These are phyloP conservation scores for Drosophila sproati DNA, from an alignment of 1,140 invertebrate genomes.

Conservation along the genomic window DNA sequence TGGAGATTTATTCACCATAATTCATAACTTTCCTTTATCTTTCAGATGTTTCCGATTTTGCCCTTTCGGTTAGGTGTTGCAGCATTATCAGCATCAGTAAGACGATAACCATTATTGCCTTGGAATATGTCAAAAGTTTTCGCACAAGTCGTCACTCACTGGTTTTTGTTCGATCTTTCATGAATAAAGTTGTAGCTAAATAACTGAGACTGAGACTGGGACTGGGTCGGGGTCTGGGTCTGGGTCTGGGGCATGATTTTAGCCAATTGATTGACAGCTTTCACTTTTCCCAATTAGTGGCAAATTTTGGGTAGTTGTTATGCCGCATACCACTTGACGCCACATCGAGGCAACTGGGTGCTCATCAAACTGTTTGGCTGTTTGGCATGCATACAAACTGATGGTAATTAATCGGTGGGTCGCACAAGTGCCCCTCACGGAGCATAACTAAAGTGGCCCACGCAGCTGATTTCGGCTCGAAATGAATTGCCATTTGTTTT, in stretches of 20 bases:
- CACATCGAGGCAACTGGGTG: slow-evolving; percentile 24
- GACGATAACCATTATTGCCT: no score
- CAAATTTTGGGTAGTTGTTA: slow-evolving; percentile 53
- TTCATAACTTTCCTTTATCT: not conserved
- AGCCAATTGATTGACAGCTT: slow-evolving; percentile 65
- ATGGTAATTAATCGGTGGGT: slow-evolving; percentile 63
- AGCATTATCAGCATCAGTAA: no score
- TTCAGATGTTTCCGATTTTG: not conserved
- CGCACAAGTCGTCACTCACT: not conserved
- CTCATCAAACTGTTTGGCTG: slow-evolving; percentile 37
- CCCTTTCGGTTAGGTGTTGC: not conserved
- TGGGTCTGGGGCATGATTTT: slow-evolving; percentile 2
- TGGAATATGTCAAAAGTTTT: no score
- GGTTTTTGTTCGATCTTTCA: not conserved
- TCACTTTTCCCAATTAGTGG: slow-evolving; percentile 59
- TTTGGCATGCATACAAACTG: slow-evolving; percentile 63
- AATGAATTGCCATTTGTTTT: slow-evolving; percentile 1
- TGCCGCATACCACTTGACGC: slow-evolving; percentile 31
- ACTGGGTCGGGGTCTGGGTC: slow-evolving; percentile 1
- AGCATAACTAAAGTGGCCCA: not conserved
- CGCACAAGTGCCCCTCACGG: slow-evolving; percentile 28
- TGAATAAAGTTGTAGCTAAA: no score
- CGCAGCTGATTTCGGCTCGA: not conserved
- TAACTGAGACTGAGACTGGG: no score
- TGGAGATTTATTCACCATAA: not conserved